Conservation (phyloP, 2,888 invertebrate genomes). For the Capitulum mitella region DNA sequence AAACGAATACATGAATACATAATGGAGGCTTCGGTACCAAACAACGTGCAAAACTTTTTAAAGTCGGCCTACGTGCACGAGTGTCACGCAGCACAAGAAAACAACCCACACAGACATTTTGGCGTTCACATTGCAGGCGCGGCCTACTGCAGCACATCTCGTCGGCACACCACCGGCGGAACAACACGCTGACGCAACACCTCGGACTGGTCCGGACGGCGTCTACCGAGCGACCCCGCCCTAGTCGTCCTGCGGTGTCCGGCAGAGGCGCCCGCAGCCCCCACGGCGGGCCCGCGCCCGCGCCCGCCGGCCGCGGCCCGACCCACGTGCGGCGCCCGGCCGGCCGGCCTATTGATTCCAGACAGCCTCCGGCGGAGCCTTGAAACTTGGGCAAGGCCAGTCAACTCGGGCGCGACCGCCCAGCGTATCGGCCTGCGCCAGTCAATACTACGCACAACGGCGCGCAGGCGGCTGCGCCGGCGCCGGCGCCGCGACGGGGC, state of each 20-base stretch:
- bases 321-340: not conserved
- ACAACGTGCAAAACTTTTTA: too few relatives aligned
- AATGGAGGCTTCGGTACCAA: not conserved
- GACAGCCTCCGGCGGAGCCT: not conserved
- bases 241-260: not conserved
- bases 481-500: not conserved
- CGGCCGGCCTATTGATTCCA: not conserved
- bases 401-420: not conserved
- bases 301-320: not conserved
- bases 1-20: not conserved
- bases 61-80: not conserved
- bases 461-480: not conserved
- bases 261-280: not conserved
- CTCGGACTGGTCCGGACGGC: not conserved
- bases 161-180: not conserved
- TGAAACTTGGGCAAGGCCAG: constrained; percentile 22
- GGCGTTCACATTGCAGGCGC: not conserved
- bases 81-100: not conserved
- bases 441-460: constrained; percentile 18
- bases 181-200: not conserved
- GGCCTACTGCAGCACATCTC: not conserved
- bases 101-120: not conserved
- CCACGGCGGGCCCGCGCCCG: not conserved
- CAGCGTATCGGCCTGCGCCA: not conserved
- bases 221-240: not conserved